These are phyloP conservation scores for Rhynchophorus ferrugineus DNA, from an alignment of 1,140 invertebrate genomes.

Conservation along the genomic window DNA sequence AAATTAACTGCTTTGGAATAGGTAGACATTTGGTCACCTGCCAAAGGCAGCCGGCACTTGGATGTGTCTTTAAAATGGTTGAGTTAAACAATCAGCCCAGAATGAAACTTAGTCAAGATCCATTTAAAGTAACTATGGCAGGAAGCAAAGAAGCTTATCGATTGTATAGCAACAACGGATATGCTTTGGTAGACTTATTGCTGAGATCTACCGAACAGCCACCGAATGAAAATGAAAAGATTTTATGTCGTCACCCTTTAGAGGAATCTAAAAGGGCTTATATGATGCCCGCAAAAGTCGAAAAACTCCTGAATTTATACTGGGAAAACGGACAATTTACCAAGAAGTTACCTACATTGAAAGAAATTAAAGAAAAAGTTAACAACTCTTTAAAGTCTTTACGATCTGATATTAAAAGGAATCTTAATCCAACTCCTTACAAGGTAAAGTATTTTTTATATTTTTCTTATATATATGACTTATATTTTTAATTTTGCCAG, in stretches of 20 bases:
- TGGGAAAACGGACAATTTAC: constrained; percentile 79
- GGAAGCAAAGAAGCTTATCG: constrained; percentile 76
- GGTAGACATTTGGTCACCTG: constrained; percentile 71
- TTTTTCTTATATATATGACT: constrained; percentile 17
- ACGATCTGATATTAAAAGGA: constrained; percentile 88
- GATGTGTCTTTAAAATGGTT: constrained; percentile 98
- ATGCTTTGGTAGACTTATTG: constrained; percentile 88
- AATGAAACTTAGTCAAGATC: constrained; percentile 97
- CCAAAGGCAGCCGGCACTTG: constrained; percentile 88
- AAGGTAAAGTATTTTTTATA: constrained; percentile 65
- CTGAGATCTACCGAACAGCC: constrained; percentile 70
- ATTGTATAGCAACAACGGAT: constrained; percentile 87
- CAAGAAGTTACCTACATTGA: constrained; percentile 61
- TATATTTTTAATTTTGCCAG: constrained; percentile 25
- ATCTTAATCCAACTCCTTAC: constrained; percentile 96
- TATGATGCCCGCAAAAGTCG: constrained; percentile 80
- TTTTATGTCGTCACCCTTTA: constrained; percentile 95
- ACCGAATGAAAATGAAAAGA: constrained; percentile 70
- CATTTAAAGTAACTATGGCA: constrained; percentile 96
- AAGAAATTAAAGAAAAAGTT: constrained; percentile 73
- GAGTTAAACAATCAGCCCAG: constrained; percentile 87
- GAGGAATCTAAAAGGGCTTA: constrained; percentile 92
- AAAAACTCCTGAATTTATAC: constrained; percentile 73
- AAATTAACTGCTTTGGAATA: constrained; percentile 96
- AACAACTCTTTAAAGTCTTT: constrained; percentile 72